phyloP scores from a whole-genome alignment of 2,888 invertebrate genomes.

The Caenorhabditis virilis region DNA sequence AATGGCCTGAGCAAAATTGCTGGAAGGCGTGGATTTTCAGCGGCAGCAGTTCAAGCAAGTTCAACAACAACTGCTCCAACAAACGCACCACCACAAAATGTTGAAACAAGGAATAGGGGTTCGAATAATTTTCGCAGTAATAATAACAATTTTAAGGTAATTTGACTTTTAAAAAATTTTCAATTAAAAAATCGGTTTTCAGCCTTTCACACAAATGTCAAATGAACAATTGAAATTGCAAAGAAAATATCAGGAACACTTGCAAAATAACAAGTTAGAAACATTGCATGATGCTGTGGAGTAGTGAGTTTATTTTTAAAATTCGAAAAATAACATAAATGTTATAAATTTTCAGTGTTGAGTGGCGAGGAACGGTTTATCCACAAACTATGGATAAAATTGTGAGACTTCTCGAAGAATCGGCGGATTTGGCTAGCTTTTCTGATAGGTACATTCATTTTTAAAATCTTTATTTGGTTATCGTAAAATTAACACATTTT shows the following conservation, averaged over 20 bases:
- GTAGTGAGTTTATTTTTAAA: constrained; percentile 14
- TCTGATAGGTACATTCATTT: constrained; percentile 14
- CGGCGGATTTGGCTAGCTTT: constrained; percentile 9
- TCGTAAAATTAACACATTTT: not conserved
- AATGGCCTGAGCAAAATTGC: constrained; percentile 20
- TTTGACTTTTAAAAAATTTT: too few species aligned
- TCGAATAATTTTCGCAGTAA: too few species aligned
- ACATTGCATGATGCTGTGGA: constrained; percentile 35
- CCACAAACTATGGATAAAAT: constrained; percentile 21
- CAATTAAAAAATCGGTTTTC: too few species aligned
- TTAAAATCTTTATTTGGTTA: not conserved
- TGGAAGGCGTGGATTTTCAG: constrained; percentile 11
- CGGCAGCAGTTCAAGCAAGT: constrained; percentile 5
- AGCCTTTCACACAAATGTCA: constrained; percentile 15
- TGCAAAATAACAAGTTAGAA: constrained; percentile 23
- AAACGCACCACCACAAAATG: too few species aligned
- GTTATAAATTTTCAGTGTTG: constrained; percentile 18
- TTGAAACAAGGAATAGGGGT: too few species aligned
- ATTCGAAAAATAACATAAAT: not conserved
- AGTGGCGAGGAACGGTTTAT: constrained; percentile 33
- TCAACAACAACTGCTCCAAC: too few species aligned
- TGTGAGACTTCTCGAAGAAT: constrained; percentile 12
- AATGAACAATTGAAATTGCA: constrained; percentile 28
- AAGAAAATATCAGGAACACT: constrained; percentile 27
- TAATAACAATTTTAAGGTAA: too few species aligned